Evolutionary conservation across 2,888 invertebrate genomes (phyloP).

Genomic region (Hylaea fasciaria): DNA sequence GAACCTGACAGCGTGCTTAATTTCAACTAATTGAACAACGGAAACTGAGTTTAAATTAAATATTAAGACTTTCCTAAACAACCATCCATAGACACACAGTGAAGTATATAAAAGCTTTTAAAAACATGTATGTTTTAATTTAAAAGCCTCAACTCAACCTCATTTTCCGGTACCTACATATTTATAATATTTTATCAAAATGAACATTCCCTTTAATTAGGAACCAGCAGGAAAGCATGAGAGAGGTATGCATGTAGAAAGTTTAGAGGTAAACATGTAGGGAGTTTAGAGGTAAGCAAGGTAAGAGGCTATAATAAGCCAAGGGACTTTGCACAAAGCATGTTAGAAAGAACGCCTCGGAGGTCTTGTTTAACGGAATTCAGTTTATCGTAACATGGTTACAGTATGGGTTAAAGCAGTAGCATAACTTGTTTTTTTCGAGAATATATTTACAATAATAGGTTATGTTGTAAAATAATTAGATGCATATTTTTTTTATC

Average conservation of each 20-base stretch:
- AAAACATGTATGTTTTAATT: background rate
- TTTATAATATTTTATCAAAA: background rate
- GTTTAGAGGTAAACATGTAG: background rate
- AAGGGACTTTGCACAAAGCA: constrained; percentile 14
- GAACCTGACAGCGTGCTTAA: no score
- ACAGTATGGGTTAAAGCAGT: constrained; percentile 13
- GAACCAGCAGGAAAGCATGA: no score
- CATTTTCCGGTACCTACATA: background rate
- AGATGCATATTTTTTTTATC: no score
- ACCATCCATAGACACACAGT: no score
- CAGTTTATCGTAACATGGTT: constrained; percentile 19
- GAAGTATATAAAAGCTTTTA: no score
- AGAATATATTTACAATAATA: no score
- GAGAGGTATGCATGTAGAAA: background rate
- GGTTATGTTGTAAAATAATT: no score
- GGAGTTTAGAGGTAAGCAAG: no score
- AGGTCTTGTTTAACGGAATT: constrained; percentile 27
- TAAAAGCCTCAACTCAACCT: background rate
- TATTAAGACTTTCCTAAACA: background rate
- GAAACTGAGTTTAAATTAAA: no score
- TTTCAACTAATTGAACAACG: no score
- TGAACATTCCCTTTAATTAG: no score
- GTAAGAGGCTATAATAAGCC: background rate
- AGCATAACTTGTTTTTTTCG: background rate
- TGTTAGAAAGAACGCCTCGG: constrained; percentile 24